Evolutionary conservation across 2,113 vertebrate species (phyloP), one percentile per base, ranked within the genome.

Genomic region (Anhinga anhinga): DNA sequence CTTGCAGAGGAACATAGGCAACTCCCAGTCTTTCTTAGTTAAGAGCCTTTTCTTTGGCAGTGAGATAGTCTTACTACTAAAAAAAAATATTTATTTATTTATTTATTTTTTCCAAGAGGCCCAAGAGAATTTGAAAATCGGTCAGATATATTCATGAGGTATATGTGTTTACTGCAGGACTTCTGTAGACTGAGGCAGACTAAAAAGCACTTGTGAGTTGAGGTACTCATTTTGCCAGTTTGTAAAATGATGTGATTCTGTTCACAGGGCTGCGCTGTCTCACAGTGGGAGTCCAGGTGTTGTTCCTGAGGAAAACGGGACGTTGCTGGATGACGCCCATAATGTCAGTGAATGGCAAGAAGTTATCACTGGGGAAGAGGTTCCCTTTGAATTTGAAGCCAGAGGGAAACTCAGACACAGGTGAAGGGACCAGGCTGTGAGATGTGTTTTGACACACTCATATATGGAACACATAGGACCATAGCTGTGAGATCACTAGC

Each of bases 361-460:
- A 97, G 99, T 99, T 53, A 98, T 98, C 86, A 99, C 99, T 0
- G 99, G 99, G 13, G 98, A 99, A 96, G 99, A 99, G 97, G 97
- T 99, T 71, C 99, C 99, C 0, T 99, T 99, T 97, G 99, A 99
- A 97, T 99, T 99, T 96, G 99, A 99, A 97, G 99, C 99, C 74
- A 98, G 98, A 50, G 99, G 99, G 96, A 99, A 99, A 78, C 98
- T 99, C 55, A 98, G 99, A 61, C 99, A 99, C 98, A 98, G 99
- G 99, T 99, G 98, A 95, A 55, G 36, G 8, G 17, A n/a, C 40
- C 49, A 67, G 40, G 25, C 53, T 61, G 29, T 18, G 58, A 77
- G 45, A 32, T 58, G 20, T 38, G 26, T 62, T 95, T 77, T 87
- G 40, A 59, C 47, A 65, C 19, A n/a, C 15, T 80, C 1, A 0